phyloP scores from a whole-genome alignment of 2,113 vertebrate species.

The Xiphophorus maculatus region DNA sequence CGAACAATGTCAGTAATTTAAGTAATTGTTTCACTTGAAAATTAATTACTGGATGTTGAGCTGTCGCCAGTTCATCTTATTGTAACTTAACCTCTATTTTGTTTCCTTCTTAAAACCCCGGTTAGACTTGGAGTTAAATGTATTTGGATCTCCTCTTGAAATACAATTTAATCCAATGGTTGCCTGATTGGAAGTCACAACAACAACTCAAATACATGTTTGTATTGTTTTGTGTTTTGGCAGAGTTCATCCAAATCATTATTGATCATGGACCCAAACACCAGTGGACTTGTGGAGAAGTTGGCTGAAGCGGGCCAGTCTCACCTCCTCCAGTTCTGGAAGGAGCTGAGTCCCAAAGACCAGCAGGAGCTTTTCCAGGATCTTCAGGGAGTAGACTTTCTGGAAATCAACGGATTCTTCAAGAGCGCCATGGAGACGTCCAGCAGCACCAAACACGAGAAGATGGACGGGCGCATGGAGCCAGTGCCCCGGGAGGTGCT shows the following conservation, averaged over 20 bases:
- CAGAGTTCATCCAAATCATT: slow-evolving; percentile 18
- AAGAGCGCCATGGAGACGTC: slow-evolving; percentile 80
- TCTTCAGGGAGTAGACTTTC: slow-evolving; percentile 83
- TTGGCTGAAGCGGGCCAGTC: slow-evolving; percentile 82
- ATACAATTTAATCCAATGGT: neutral
- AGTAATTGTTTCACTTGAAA: neutral
- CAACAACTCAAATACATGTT: neutral
- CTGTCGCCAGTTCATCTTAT: neutral
- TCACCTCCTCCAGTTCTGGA: slow-evolving; percentile 89
- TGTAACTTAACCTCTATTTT: no score
- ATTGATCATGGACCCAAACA: slow-evolving; percentile 73
- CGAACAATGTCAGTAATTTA: neutral
- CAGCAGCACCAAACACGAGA: slow-evolving; percentile 70
- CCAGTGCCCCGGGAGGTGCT: slow-evolving; percentile 88
- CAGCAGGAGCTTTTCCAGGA: slow-evolving; percentile 76
- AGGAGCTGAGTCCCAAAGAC: slow-evolving; percentile 77
- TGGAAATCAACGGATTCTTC: slow-evolving; percentile 87
- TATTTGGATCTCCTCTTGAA: neutral
- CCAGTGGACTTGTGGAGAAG: slow-evolving; percentile 59
- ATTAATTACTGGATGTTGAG: neutral
- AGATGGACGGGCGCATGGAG: slow-evolving; percentile 87
- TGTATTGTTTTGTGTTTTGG: neutral
- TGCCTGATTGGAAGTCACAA: neutral
- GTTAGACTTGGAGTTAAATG: no score
- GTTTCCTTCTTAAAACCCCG: no score